These are phyloP conservation scores for Pseudoatta argentina DNA, from an alignment of 1,140 invertebrate genomes.

Conservation along the genomic window DNA sequence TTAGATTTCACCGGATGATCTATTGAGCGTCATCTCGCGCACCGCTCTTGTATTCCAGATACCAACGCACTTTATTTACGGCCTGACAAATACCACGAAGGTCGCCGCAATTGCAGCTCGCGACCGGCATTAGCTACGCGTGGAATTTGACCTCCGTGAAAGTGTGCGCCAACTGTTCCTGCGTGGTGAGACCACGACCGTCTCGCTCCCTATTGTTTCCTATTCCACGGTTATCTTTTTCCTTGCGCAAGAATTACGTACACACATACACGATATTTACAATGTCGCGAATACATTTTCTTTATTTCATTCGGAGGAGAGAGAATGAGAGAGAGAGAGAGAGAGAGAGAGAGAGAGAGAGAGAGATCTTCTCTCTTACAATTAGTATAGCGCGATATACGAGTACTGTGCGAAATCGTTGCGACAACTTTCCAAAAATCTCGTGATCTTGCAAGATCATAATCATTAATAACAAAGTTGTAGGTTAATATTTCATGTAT, in stretches of 20 bases:
- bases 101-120: constrained; percentile 56
- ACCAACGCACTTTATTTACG: constrained; percentile 73
- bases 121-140: constrained; percentile 46
- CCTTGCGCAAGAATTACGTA: constrained; percentile 1
- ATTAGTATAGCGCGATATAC: background rate
- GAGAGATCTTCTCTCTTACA: constrained; percentile 5
- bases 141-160: constrained; percentile 78
- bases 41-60: constrained; percentile 68
- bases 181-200: constrained; percentile 49
- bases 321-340: background rate
- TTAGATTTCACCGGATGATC: background rate
- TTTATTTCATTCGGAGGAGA: background rate
- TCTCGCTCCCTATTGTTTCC: constrained; percentile 65
- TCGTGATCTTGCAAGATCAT: constrained; percentile 24
- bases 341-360: too few relatives aligned
- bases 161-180: constrained; percentile 73
- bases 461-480: too few relatives aligned
- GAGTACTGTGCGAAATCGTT: constrained; percentile 30
- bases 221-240: constrained; percentile 45
- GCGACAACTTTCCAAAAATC: constrained; percentile 18
- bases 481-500: too few relatives aligned
- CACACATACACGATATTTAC: constrained; percentile 12
- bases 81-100: constrained; percentile 74
- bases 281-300: constrained; percentile 35
- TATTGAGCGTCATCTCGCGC: constrained; percentile 21